phyloP scores from a whole-genome alignment of 2,797 vertebrate genomes.

The Sphaeramia orbicularis region DNA sequence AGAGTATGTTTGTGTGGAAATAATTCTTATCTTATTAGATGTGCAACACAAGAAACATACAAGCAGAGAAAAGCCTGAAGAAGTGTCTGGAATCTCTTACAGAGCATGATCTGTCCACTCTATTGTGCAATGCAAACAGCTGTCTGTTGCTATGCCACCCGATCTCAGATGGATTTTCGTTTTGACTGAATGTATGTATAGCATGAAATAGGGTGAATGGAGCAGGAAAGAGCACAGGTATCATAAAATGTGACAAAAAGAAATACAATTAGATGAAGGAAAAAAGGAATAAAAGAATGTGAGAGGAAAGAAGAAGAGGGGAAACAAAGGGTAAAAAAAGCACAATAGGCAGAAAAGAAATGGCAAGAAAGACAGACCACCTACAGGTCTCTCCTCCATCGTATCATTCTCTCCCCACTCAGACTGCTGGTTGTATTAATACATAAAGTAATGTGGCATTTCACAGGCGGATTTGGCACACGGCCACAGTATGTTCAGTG shows the following conservation, averaged over 20 bases:
- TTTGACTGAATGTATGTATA: slow-evolving; percentile 35
- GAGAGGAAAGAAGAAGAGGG: not conserved
- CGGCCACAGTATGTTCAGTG: slow-evolving; percentile 52
- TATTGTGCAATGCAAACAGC: slow-evolving; percentile 40
- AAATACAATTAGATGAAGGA: not conserved
- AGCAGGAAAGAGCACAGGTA: not conserved
- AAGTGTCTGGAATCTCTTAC: slow-evolving; percentile 38
- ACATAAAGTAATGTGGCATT: slow-evolving; percentile 65
- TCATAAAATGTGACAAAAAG: not conserved
- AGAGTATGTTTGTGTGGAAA: slow-evolving; percentile 3
- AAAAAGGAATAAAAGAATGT: not conserved
- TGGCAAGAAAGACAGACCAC: slow-evolving; percentile 24
- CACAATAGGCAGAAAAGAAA: not conserved
- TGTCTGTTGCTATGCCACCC: slow-evolving; percentile 72
- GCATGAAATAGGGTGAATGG: slow-evolving; percentile 12
- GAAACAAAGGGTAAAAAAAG: not conserved
- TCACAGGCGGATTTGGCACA: slow-evolving; percentile 59
- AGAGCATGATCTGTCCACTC: slow-evolving; percentile 44
- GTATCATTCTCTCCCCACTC: slow-evolving; percentile 4
- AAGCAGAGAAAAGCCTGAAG: slow-evolving; percentile 9
- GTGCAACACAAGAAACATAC: slow-evolving; percentile 15
- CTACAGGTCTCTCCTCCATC: slow-evolving; percentile 22
- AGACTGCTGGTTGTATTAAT: slow-evolving; percentile 44
- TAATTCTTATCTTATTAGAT: not conserved
- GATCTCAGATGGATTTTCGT: slow-evolving; percentile 61